Evolutionary conservation across 2,888 invertebrate genomes (phyloP).

Genomic region (Augochlorella aurata): DNA sequence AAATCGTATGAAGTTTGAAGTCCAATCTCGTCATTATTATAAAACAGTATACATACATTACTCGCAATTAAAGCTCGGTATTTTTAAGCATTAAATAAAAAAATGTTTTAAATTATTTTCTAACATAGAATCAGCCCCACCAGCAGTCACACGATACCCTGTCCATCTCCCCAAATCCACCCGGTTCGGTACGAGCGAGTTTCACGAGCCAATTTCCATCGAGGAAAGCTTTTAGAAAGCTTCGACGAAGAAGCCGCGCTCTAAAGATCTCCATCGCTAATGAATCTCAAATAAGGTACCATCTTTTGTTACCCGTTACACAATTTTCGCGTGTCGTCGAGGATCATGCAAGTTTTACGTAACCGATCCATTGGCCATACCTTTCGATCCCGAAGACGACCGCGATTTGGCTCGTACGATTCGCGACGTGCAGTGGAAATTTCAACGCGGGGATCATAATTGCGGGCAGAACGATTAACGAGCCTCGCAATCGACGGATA

Average conservation of each 20-base stretch:
- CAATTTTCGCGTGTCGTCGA: neutral
- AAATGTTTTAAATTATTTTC: too few relatives aligned
- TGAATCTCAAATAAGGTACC: neutral
- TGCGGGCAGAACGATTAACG: slow-evolving; percentile 11
- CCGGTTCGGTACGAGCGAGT: neutral
- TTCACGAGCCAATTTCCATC: neutral
- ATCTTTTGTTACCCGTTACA: neutral
- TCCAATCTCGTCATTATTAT: too few relatives aligned
- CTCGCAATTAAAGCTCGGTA: too few relatives aligned
- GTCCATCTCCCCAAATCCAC: neutral
- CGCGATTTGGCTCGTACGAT: neutral
- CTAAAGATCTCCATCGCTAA: neutral
- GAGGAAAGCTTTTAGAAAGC: neutral
- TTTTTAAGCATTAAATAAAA: too few relatives aligned
- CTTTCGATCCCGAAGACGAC: neutral
- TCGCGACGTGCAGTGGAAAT: neutral
- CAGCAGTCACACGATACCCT: too few relatives aligned
- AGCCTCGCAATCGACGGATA: slow-evolving; percentile 30
- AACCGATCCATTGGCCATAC: neutral
- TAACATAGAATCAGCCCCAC: too few relatives aligned
- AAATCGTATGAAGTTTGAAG: too few relatives aligned
- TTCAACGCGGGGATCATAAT: neutral
- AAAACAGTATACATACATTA: too few relatives aligned
- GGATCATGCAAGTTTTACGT: slow-evolving; percentile 4
- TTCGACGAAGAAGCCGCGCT: neutral